Conservation (phyloP, 1,140 invertebrate species). For the Conus ventricosus region DNA sequence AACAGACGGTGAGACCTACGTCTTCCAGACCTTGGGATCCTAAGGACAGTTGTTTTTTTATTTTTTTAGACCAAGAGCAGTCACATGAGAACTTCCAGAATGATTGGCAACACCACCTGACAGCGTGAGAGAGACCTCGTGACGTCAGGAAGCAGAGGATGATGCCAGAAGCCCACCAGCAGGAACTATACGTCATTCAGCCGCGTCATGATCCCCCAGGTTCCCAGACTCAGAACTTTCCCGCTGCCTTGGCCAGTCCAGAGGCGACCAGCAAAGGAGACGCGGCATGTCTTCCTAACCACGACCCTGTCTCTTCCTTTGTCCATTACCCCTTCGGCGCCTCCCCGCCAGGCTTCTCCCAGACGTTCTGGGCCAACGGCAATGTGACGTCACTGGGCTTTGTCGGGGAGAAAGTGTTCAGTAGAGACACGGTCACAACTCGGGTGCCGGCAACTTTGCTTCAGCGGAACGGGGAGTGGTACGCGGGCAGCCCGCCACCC, state of each 20-base stretch:
- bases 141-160: background rate
- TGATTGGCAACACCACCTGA: no score
- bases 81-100: no score
- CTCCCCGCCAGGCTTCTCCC: background rate
- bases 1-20: no score
- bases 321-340: conserved; percentile 16
- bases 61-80: no score
- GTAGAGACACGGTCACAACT: conserved; percentile 68
- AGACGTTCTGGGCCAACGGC: background rate
- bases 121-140: background rate
- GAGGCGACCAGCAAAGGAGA: background rate
- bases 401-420: conserved; percentile 72
- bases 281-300: background rate
- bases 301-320: background rate
- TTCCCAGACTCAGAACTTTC: background rate
- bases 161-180: background rate
- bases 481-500: conserved; percentile 50
- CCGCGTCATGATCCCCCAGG: background rate
- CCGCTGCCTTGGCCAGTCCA: background rate
- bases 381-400: conserved; percentile 35
- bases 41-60: no score
- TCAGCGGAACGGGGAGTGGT: conserved; percentile 48
- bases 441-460: conserved; percentile 64
- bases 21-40: no score
- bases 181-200: background rate